Evolutionary conservation across 2,797 vertebrate genomes (phyloP).

Genomic region (Scarus forsteni): DNA sequence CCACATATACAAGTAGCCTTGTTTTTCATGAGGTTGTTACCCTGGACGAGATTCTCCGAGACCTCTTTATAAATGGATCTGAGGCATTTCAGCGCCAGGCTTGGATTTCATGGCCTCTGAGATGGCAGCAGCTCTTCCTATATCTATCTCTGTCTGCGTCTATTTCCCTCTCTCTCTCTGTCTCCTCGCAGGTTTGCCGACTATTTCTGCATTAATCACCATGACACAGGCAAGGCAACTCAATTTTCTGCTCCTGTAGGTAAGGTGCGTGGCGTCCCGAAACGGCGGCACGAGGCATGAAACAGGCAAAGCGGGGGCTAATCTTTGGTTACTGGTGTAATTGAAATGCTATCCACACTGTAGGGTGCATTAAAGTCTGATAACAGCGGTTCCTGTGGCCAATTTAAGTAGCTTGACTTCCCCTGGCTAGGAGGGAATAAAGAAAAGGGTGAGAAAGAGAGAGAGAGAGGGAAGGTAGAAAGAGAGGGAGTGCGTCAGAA

Average conservation of each 20-base stretch:
- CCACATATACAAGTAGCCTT: constrained; percentile 14
- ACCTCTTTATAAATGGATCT: constrained; percentile 70
- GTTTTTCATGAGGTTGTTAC: constrained; percentile 44
- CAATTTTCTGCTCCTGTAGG: constrained; percentile 99
- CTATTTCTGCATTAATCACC: constrained; percentile 99
- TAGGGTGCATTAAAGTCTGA: constrained; percentile 99
- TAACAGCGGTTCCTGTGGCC: constrained; percentile 99
- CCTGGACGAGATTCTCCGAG: constrained; percentile 52
- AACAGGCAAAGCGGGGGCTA: constrained; percentile 96
- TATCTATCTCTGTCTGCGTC: constrained; percentile 66
- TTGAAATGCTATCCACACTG: constrained; percentile 99
- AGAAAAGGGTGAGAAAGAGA: constrained; percentile 78
- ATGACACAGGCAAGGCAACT: constrained; percentile 99
- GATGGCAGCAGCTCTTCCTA: constrained; percentile 55
- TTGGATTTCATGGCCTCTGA: constrained; percentile 75
- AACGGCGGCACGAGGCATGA: constrained; percentile 93
- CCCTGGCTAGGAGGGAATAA: constrained; percentile 87
- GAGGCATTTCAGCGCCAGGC: constrained; percentile 65
- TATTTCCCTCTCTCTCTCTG: constrained; percentile 72
- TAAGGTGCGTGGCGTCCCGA: constrained; percentile 95
- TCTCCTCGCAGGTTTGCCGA: constrained; percentile 92
- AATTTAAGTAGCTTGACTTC: constrained; percentile 99
- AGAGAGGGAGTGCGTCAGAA: constrained; percentile 49
- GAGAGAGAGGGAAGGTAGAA: constrained; percentile 25
- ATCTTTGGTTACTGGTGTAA: constrained; percentile 99